A percentile compares a stretch with the other conserved stretches of the same genome.
These are phyloP conservation scores for Bos javanicus DNA, from an alignment of 2,113 vertebrate genomes.

Conservation along the genomic window DNA sequence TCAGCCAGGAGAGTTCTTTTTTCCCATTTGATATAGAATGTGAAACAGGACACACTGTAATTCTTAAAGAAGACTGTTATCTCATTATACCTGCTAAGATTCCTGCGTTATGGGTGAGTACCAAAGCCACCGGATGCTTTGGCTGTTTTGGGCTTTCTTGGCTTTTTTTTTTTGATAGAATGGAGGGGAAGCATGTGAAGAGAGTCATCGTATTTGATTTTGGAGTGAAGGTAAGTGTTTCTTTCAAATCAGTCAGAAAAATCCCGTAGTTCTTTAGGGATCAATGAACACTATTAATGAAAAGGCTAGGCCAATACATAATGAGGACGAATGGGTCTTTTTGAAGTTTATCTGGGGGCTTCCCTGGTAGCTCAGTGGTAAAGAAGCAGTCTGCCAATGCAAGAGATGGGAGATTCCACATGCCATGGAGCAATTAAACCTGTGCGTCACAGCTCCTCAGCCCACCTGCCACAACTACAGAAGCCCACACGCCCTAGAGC, in stretches of 20 bases:
- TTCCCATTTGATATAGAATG: not conserved
- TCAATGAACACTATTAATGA: not conserved
- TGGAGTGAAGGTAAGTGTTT: not conserved
- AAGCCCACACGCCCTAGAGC: rapidly evolving
- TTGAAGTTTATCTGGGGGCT: not conserved
- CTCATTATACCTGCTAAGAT: not conserved
- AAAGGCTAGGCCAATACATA: not conserved
- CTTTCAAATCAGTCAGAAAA: not conserved
- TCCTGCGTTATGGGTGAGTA: not conserved
- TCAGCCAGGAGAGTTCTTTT: not conserved
- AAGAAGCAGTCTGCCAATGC: not conserved
- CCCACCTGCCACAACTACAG: not conserved
- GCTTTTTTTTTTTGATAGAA: not conserved
- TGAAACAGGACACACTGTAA: not conserved
- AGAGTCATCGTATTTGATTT: not conserved
- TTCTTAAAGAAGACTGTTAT: not conserved
- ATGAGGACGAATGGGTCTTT: no score
- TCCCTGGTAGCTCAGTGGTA: not conserved
- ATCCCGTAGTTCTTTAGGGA: not conserved
- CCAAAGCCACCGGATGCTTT: not conserved
- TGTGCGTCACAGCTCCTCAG: not conserved
- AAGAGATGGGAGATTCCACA: not conserved
- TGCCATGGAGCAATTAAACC: not conserved
- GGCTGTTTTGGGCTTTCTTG: not conserved
- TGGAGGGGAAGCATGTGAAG: not conserved